phyloP scores from a whole-genome alignment of 2,113 vertebrate genomes.

The Lathamus discolor region DNA sequence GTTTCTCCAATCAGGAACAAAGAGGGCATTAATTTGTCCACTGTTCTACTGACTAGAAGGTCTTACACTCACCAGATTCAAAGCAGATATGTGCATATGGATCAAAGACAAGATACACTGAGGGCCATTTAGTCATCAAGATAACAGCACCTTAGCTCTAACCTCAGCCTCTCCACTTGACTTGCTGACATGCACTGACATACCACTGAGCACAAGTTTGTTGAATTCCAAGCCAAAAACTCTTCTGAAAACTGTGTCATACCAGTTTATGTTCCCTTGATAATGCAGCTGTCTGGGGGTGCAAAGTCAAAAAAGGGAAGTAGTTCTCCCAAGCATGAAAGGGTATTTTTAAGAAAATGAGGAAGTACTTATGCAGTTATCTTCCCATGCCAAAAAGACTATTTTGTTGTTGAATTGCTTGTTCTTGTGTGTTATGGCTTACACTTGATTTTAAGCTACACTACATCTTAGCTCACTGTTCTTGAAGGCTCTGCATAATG shows the following conservation, averaged over 20 bases:
- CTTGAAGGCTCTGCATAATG: neutral
- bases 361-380: neutral
- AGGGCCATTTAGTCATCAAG: neutral
- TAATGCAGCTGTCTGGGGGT: neutral
- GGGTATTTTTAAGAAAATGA: neutral
- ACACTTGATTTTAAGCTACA: neutral
- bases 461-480: neutral
- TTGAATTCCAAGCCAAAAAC: neutral
- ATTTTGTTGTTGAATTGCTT: neutral
- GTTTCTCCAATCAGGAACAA: slow-evolving; percentile 4
- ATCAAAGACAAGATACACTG: neutral
- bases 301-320: neutral
- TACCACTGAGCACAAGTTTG: neutral
- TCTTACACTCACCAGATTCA: neutral
- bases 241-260: neutral
- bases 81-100: neutral
- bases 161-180: neutral
- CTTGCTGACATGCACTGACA: neutral
- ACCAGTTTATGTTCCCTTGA: neutral
- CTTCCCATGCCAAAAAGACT: neutral
- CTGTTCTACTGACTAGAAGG: neutral
- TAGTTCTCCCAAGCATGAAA: neutral
- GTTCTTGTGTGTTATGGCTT: neutral
- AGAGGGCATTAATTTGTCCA: neutral
- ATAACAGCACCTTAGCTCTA: neutral